Evolutionary conservation across 2,113 vertebrate species (phyloP), one percentile per base, ranked within the genome.

Genomic region (Mus pahari): DNA sequence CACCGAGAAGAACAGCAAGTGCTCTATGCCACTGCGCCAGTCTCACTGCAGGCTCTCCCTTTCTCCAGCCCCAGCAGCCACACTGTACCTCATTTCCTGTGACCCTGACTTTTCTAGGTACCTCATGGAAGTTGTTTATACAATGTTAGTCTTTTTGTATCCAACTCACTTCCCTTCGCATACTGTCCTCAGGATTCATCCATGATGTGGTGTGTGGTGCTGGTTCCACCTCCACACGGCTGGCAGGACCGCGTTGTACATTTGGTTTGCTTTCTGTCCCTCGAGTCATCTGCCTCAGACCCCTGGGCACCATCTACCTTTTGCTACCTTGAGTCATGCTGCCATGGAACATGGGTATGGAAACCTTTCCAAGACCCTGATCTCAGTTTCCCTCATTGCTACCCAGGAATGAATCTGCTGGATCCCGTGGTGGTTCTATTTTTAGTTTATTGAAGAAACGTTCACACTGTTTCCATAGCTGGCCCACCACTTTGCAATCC

Each of bases 21-120:
- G 28, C 26, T 55, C 45, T 19, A 33, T 33, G 16, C 48, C 28
- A 36, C 2, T 81, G 50, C 12, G 36, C 36, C 36, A 26, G 45
- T 10, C 33, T 0, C 1, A 20, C 1, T 31, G 2, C 16, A 24
- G 31, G 6, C 10, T 4, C 17, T 39, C 50, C 12, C 48, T 83
- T 22, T 4, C 2, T 62, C 31, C 4, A 9, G 58, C 1, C 31
- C 42, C 1, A 17, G 60, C n/a, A 58, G 24, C 5, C 7, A 19
- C 10, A 7, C 14, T 31, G 70, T 42, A 39, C 68, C 42, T 70
- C 70, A 42, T 14, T 28, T 28, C 82, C 45, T 33, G 17, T 33
- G 42, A 48, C 20, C 73, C 53, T 31, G 55, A 55, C 7, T 66
- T 14, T 28, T 42, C 31, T n/a, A 10, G 45, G 55, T 16, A 6